Conservation (phyloP, 2,113 vertebrate species). For the Hystrix brachyura region DNA sequence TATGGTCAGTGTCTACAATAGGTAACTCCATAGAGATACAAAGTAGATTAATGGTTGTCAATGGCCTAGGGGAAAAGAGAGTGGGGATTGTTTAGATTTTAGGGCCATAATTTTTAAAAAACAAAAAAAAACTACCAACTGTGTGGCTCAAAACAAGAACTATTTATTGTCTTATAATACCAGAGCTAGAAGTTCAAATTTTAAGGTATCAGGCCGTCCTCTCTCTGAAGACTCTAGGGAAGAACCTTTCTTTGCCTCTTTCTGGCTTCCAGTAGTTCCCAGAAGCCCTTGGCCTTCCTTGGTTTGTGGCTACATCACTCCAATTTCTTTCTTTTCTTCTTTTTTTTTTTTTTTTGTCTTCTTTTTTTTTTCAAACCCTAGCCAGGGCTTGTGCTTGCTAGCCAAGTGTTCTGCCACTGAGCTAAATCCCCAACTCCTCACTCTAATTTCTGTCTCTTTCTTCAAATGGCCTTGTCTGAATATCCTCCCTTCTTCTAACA, state of each 20-base stretch:
- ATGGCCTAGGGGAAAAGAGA: background rate
- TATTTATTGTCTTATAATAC: background rate
- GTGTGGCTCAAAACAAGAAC: background rate
- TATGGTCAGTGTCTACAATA: background rate
- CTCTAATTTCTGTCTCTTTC: background rate
- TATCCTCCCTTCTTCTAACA: background rate
- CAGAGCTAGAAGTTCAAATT: background rate
- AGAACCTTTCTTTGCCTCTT: background rate
- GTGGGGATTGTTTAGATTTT: background rate
- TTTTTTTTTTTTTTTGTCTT: no score
- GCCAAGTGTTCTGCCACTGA: no score
- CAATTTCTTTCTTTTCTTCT: background rate
- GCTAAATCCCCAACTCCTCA: background rate
- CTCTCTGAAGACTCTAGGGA: background rate
- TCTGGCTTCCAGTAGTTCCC: background rate
- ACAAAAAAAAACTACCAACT: no score
- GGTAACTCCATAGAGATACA: background rate
- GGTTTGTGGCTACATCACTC: background rate
- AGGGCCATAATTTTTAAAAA: background rate
- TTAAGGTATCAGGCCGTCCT: background rate
- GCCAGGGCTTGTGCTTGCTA: no score
- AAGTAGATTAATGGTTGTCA: background rate
- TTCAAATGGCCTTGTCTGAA: background rate
- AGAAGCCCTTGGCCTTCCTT: background rate
- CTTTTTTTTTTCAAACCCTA: no score